Conservation (phyloP, 2,888 invertebrate species). For the Alsophila aescularia region DNA sequence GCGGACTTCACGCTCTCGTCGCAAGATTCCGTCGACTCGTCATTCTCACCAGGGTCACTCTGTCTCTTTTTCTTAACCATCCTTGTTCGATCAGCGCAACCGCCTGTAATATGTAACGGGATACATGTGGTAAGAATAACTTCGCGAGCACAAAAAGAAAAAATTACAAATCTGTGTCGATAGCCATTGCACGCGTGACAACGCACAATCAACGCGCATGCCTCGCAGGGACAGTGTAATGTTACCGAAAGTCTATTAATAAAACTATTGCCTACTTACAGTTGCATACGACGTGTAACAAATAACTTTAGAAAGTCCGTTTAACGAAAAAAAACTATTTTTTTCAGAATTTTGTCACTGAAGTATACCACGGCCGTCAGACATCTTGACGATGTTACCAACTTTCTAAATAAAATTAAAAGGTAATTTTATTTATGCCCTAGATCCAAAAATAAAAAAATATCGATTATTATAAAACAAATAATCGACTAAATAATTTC, state of each 20-base stretch:
- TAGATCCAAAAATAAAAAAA: not conserved
- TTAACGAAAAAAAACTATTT: slow-evolving; percentile 54
- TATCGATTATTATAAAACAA: not conserved
- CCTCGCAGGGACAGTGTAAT: slow-evolving; percentile 35
- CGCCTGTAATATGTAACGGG: slow-evolving; percentile 80
- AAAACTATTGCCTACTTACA: slow-evolving; percentile 65
- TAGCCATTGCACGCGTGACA: slow-evolving; percentile 83
- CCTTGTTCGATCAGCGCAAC: slow-evolving; percentile 65
- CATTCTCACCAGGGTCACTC: slow-evolving; percentile 86
- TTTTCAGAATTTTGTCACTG: slow-evolving; percentile 70
- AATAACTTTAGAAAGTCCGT: slow-evolving; percentile 51
- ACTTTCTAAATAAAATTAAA: slow-evolving; percentile 39
- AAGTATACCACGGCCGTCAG: slow-evolving; percentile 73
- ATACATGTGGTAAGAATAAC: slow-evolving; percentile 82
- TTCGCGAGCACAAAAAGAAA: slow-evolving; percentile 78
- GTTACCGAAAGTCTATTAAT: slow-evolving; percentile 42
- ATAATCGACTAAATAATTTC: too few species aligned
- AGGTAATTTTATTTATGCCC: not conserved
- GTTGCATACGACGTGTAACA: slow-evolving; percentile 64
- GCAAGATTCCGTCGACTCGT: slow-evolving; percentile 89
- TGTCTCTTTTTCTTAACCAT: slow-evolving; percentile 92
- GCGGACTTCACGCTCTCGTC: slow-evolving; percentile 87
- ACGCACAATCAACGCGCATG: slow-evolving; percentile 71
- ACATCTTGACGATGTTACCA: slow-evolving; percentile 76
- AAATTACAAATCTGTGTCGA: slow-evolving; percentile 83